phyloP scores from a whole-genome alignment of 1,140 invertebrate genomes.

The Copidosoma floridanum region DNA sequence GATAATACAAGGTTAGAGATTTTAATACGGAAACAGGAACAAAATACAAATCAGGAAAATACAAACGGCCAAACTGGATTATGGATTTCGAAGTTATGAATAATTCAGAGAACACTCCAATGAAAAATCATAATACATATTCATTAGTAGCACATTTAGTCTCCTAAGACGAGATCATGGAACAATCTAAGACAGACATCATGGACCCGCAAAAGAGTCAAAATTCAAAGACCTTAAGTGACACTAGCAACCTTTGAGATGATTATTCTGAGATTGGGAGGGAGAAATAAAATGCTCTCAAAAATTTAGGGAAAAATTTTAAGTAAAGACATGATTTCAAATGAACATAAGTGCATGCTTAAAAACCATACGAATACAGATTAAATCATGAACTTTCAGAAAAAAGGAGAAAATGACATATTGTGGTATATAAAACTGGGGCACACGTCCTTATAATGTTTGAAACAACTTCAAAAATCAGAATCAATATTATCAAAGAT shows the following conservation, averaged over 20 bases:
- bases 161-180: neutral
- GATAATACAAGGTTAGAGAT: neutral
- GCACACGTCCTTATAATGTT: slow-evolving; percentile 7
- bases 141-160: neutral
- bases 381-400: too few species aligned
- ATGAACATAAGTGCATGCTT: neutral
- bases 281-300: neutral
- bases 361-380: slow-evolving; percentile 14
- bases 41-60: neutral
- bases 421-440: slow-evolving; percentile 21
- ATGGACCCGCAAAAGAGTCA: neutral
- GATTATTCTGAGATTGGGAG: neutral
- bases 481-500: slow-evolving; percentile 4
- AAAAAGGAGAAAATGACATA: too few species aligned
- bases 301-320: neutral
- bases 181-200: neutral
- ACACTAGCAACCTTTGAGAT: slow-evolving; percentile 10
- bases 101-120: neutral
- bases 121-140: slow-evolving; percentile 15
- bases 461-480: slow-evolving; percentile 6
- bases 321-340: neutral
- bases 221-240: slow-evolving; percentile 10
- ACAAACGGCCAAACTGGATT: slow-evolving; percentile 23
- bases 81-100: too few species aligned
- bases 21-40: neutral